A percentile compares a stretch with the other conserved stretches of the same genome.
Conservation (phyloP, 2,113 vertebrate species). For the Dissostichus mawsoni region DNA sequence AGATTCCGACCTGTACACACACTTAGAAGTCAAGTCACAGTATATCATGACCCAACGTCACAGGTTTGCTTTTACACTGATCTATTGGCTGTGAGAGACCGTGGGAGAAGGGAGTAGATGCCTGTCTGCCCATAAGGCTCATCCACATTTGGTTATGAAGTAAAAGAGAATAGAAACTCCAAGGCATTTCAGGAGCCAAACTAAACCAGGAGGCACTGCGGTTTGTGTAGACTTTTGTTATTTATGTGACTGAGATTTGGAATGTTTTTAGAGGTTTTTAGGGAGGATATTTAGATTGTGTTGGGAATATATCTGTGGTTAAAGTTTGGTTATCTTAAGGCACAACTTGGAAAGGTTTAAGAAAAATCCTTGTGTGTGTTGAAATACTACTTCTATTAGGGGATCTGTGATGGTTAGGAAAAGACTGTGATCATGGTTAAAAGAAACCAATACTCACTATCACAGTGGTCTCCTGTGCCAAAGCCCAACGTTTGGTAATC, state of each 20-base stretch:
- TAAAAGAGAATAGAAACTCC: background rate
- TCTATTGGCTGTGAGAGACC: slow-evolving; percentile 73
- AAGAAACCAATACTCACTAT: background rate
- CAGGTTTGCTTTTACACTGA: slow-evolving; percentile 68
- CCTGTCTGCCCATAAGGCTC: slow-evolving; percentile 35
- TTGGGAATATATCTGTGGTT: background rate
- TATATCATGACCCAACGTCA: slow-evolving; percentile 70
- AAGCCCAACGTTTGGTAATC: too few relatives aligned
- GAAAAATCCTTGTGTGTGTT: background rate
- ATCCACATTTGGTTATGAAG: slow-evolving; percentile 48
- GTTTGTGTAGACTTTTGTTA: background rate
- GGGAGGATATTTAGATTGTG: too few relatives aligned
- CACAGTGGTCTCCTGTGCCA: too few relatives aligned
- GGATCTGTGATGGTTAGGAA: too few relatives aligned
- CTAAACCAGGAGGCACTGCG: background rate
- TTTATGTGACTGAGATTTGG: background rate
- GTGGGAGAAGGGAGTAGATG: slow-evolving; percentile 70
- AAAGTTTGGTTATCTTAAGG: background rate
- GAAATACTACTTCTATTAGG: background rate
- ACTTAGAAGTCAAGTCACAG: slow-evolving; percentile 64
- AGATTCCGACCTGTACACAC: slow-evolving; percentile 71
- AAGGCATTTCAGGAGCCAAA: background rate
- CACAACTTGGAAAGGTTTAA: background rate
- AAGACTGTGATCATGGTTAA: background rate
- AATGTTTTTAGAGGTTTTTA: background rate